A percentile compares a stretch with the other conserved stretches of the same genome.
Conservation (phyloP, 2,113 vertebrate species). For the Ochotona curzoniae region DNA sequence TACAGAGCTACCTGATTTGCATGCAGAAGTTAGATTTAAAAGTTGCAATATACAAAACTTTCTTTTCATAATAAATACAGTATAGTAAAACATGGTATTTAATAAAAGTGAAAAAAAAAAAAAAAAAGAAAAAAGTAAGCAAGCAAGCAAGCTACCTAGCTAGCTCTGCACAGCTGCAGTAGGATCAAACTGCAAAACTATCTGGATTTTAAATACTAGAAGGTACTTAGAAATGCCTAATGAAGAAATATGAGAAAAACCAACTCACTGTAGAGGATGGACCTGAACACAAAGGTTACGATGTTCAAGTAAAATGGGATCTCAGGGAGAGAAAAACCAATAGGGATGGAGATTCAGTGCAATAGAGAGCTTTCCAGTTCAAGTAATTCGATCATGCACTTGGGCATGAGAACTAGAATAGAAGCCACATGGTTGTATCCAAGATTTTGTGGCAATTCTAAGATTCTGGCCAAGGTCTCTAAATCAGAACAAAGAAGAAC, state of each 20-base stretch:
- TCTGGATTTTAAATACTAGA: background rate
- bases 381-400: background rate
- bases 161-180: background rate
- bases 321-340: background rate
- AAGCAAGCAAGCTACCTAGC: too few species aligned
- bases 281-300: background rate
- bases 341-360: background rate
- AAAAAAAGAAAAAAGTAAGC: background rate
- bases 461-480: background rate
- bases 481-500: slow-evolving; percentile 19
- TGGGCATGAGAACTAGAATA: background rate
- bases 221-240: background rate
- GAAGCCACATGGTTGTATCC: background rate
- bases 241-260: background rate
- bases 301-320: background rate
- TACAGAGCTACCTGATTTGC: background rate
- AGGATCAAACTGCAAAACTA: background rate
- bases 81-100: background rate
- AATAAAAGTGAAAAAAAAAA: background rate
- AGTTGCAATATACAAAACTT: background rate
- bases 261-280: background rate
- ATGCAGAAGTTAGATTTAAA: background rate
- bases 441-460: background rate
- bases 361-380: background rate
- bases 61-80: background rate